Base-by-base conservation (phyloP, 2,888 invertebrate species). In the Aproaerema taeniolella region DNA sequence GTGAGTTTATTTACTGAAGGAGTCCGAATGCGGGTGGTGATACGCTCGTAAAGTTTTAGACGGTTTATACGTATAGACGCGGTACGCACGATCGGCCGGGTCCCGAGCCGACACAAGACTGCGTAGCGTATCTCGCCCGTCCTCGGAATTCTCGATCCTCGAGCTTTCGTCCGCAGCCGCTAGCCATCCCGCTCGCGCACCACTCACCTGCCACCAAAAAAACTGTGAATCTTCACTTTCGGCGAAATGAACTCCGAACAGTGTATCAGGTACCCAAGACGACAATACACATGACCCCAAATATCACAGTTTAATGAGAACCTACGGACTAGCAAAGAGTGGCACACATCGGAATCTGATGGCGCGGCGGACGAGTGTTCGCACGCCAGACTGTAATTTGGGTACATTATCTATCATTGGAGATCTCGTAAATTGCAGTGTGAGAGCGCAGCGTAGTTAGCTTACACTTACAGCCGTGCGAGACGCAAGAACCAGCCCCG, bases 171-270 rank as follows among this genome's bases (percentile, higher is more conserved):
- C 52, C 55, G 49, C 49, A 46, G 50, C 49, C 42, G 51, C 58
- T 50, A 39, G 40, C 71, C 67, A 67, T 81, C 82, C 72, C 66
- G 62, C 78, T 82, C 80, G 53, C 70, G 58, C 81, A 69, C 62
- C 69, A 61, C 60, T 77, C 80, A 80, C 78, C 77, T 77, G 80
- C 73, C 61, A 58, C 53, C 62, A 77, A 83, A 80, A 80, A 73
- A 62, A 66, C 29, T 15, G 30, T 65, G 73, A 73, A 74, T 66
- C 68, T 72, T 70, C 67, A 67, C 67, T 77, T 85, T 85, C 82
- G 80, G 47, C 79, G 82, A 85, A 83, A 80, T 65, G 62, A 76
- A 61, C 71, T 64, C 64, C 64, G 70, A 74, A 80, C 60, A 26
- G 26, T n/a, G 57, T 48, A 58, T 56, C 75, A 76, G 73, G 73